Conservation (phyloP, 2,797 vertebrate genomes). For the Mastacembelus armatus region DNA sequence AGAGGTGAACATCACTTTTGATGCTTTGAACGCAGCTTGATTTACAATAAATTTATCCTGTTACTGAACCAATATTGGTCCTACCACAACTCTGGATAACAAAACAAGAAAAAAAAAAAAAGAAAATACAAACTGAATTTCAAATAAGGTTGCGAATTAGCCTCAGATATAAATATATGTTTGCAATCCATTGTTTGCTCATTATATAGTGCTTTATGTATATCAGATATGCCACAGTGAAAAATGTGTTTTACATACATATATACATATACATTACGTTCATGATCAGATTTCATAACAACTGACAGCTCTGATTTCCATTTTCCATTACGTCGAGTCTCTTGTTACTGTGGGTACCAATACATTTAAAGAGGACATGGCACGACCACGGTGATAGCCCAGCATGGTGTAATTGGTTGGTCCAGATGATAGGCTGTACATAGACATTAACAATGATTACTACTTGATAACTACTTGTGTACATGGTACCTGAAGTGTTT, state of each 20-base stretch:
- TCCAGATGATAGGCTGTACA: background rate
- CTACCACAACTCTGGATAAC: too few species aligned
- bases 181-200: background rate
- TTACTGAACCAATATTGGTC: background rate
- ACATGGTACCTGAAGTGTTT: constrained; percentile 47
- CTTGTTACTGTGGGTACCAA: background rate
- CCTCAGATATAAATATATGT: background rate
- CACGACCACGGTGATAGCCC: background rate
- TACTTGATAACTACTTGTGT: constrained; percentile 6
- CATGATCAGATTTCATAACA: too few species aligned
- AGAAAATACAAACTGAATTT: background rate
- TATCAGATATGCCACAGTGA: too few species aligned
- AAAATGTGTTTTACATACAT: too few species aligned
- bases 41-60: too few species aligned
- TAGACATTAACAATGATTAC: background rate
- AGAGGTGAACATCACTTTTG: background rate
- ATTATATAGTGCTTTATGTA: too few species aligned
- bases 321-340: background rate
- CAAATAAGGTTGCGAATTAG: background rate
- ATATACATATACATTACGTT: too few species aligned
- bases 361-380: background rate
- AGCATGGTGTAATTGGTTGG: background rate
- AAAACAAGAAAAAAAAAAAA: too few species aligned
- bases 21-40: background rate
- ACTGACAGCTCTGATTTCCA: background rate